These are phyloP conservation scores for Gallinago stenura DNA, from an alignment of 2,797 vertebrate genomes.

Conservation along the genomic window DNA sequence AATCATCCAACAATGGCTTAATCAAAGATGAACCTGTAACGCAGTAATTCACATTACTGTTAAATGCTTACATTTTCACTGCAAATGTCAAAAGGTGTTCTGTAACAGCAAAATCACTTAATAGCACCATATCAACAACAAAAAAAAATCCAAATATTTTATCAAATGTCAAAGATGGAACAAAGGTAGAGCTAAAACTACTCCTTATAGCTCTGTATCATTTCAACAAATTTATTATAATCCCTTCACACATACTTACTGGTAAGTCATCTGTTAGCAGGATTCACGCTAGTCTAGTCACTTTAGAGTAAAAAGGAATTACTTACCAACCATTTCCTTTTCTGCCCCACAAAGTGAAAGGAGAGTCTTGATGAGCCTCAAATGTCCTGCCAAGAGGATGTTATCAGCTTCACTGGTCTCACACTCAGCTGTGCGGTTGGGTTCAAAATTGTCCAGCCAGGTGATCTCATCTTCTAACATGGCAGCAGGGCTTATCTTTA, in stretches of 20 bases:
- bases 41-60: conserved; percentile 43
- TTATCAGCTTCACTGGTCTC: conserved; percentile 98
- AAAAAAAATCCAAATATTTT: background rate
- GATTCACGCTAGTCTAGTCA: background rate
- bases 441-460: conserved; percentile 98
- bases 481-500: conserved; percentile 91
- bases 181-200: background rate
- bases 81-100: background rate
- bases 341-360: conserved; percentile 95
- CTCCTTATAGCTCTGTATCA: background rate
- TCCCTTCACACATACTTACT: background rate
- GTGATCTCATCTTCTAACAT: conserved; percentile 99
- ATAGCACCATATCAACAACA: background rate
- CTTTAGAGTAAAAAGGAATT: background rate
- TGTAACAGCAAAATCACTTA: background rate
- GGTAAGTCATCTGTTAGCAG: background rate
- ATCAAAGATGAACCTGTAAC: conserved; percentile 93
- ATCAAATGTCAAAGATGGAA: background rate
- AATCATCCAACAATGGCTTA: conserved; percentile 97
- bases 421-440: conserved; percentile 94
- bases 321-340: conserved; percentile 95
- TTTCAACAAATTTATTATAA: background rate
- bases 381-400: conserved; percentile 94
- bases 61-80: background rate
- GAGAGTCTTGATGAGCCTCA: conserved; percentile 96